phyloP scores from a whole-genome alignment of 2,113 vertebrate species.

The Ctenodactylus gundi region DNA sequence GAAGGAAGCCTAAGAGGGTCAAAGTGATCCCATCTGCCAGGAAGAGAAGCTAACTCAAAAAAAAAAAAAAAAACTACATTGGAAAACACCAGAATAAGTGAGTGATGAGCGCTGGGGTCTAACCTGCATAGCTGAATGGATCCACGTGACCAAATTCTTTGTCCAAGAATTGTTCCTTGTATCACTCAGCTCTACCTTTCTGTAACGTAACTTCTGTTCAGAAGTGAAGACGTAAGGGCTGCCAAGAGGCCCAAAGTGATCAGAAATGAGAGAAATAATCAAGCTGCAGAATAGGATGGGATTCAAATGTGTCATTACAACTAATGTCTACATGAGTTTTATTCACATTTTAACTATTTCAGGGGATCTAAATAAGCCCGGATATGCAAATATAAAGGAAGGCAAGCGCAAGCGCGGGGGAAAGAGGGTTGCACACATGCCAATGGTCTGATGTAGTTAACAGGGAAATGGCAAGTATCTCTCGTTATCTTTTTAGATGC shows the following conservation, averaged over 20 bases:
- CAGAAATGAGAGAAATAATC: constrained; percentile 40
- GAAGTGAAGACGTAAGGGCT: no score
- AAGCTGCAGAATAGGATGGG: not conserved
- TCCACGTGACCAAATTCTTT: not conserved
- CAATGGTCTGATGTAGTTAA: not conserved
- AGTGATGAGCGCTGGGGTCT: not conserved
- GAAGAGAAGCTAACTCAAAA: not conserved
- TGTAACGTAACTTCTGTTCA: not conserved
- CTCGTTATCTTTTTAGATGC: not conserved
- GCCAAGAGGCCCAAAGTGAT: no score
- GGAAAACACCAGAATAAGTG: not conserved
- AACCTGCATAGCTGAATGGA: not conserved
- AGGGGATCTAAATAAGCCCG: not conserved
- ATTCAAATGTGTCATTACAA: constrained; percentile 32
- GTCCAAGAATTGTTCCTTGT: not conserved
- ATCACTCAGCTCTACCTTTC: not conserved
- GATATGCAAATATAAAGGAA: not conserved
- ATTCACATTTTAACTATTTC: constrained; percentile 10
- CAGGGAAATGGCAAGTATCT: not conserved
- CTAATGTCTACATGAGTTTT: not conserved
- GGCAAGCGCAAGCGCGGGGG: not conserved
- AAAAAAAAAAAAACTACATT: not conserved
- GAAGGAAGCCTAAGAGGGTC: not conserved
- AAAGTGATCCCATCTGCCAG: not conserved
- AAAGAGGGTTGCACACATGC: not conserved